These are phyloP conservation scores for Steinernema khuongi DNA, from an alignment of 1,140 invertebrate species.

Conservation along the genomic window DNA sequence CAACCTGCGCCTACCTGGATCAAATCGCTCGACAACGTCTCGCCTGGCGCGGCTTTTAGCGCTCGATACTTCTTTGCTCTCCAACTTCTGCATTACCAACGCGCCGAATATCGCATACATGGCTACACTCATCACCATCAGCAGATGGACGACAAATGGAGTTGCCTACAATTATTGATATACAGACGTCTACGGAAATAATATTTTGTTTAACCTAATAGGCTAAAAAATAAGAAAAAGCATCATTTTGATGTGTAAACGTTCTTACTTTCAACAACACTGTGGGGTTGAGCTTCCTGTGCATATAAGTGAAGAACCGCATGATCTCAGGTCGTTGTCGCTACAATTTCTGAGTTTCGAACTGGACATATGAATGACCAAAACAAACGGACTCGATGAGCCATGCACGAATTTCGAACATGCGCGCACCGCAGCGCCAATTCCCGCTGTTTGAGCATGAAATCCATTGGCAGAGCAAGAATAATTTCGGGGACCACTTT, in stretches of 20 bases:
- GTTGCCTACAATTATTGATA: not conserved
- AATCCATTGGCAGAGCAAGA: not conserved
- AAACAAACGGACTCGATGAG: not conserved
- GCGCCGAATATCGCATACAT: constrained; percentile 5
- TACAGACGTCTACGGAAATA: not conserved
- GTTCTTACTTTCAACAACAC: not conserved
- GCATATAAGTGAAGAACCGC: not conserved
- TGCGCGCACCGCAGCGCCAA: not conserved
- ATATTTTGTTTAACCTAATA: not conserved
- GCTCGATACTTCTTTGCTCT: not conserved
- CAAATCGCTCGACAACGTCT: not conserved
- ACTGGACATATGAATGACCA: not conserved
- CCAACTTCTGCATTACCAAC: not conserved
- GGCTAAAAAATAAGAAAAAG: not conserved
- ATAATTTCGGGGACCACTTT: not conserved
- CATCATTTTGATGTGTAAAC: too few relatives aligned
- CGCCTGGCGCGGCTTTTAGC: not conserved
- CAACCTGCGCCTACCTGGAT: not conserved
- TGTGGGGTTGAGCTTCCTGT: not conserved
- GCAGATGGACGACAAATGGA: not conserved
- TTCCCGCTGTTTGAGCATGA: not conserved
- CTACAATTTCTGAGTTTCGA: not conserved
- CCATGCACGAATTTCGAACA: not conserved
- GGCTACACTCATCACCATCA: constrained; percentile 6
- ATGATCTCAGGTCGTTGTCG: not conserved